These are phyloP conservation scores for Riptortus pedestris DNA, from an alignment of 1,140 invertebrate species.

Conservation along the genomic window DNA sequence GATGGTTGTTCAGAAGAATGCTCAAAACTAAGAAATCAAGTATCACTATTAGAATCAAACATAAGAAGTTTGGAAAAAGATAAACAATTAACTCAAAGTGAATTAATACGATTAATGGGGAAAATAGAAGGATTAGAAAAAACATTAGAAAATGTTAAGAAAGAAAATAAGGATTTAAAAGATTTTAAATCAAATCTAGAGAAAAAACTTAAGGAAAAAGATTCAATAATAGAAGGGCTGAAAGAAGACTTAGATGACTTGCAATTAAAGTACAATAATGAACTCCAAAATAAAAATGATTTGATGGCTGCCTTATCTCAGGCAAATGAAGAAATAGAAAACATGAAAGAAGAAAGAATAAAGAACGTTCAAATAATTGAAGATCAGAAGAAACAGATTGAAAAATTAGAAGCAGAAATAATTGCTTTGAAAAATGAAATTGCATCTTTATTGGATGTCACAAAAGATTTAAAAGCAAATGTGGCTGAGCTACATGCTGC, in stretches of 20 bases:
- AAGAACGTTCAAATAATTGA: slow-evolving; percentile 8
- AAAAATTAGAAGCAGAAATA: neutral
- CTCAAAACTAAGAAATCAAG: neutral
- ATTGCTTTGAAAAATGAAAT: slow-evolving; percentile 1
- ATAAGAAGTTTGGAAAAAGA: neutral
- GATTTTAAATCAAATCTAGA: neutral
- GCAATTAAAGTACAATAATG: neutral
- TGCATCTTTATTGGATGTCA: neutral
- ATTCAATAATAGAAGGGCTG: neutral
- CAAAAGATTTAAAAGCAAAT: slow-evolving; percentile 6
- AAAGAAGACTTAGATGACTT: neutral
- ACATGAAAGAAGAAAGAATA: neutral
- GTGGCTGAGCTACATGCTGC: neutral
- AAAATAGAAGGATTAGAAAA: neutral
- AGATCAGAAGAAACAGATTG: neutral
- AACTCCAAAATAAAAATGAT: neutral
- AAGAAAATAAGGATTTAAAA: neutral
- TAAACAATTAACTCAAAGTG: neutral
- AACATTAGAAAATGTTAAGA: neutral
- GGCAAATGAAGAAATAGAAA: neutral
- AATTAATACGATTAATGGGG: neutral
- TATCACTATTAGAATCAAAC: neutral
- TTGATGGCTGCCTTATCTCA: neutral
- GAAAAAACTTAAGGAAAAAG: neutral
- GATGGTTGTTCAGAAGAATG: neutral